Base-by-base conservation (phyloP, 1,140 invertebrate species). In the Drosophila sucinea region DNA sequence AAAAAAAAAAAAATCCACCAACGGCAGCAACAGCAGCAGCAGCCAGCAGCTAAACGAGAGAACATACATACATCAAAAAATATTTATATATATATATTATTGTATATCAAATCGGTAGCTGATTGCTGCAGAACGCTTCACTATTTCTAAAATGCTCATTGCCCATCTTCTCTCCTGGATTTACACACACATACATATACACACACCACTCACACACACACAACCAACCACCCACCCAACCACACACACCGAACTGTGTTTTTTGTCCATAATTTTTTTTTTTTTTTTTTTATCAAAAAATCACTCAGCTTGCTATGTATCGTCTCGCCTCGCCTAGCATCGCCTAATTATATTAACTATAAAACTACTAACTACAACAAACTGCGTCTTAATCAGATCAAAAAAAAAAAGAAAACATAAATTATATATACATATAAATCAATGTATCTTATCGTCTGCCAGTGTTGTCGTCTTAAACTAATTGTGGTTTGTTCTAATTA, bases 401-500 rank as follows among this genome's bases (percentile, higher is more conserved):
- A 38, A 11, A 38, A 35, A 11, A 60, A 17, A 33, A 30, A 33
- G 27, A 33, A 32, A n/a, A 56, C 2, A 32, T 7, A 7, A 6
- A 51, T 25, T 32, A 38, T 27, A 51, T 27, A 32, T 7, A 51
- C 17, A 51, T 25, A 44, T 40, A 10, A 11, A 61, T 35, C 27
- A 41, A 61, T 61, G 60, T 61, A 61, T 70, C n/a, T 27, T 73
- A 70, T 70, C 65, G 67, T 87, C 79, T 83, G 79, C 71, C 82
- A 79, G 72, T 87, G 79, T 87, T 87, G 79, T 82, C 63, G 79
- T 76, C 84, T 76, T 70, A 76, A 44, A 30, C 66, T 87, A 69
- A 82, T 67, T 79, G 83, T 86, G 82, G 72, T 79, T 78, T 51
- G 81, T 82, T 85, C 79, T 66, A 79, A 76, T 83, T 82, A 61